Conservation (phyloP, 2,797 vertebrate genomes). For the Echeneis naucrates region DNA sequence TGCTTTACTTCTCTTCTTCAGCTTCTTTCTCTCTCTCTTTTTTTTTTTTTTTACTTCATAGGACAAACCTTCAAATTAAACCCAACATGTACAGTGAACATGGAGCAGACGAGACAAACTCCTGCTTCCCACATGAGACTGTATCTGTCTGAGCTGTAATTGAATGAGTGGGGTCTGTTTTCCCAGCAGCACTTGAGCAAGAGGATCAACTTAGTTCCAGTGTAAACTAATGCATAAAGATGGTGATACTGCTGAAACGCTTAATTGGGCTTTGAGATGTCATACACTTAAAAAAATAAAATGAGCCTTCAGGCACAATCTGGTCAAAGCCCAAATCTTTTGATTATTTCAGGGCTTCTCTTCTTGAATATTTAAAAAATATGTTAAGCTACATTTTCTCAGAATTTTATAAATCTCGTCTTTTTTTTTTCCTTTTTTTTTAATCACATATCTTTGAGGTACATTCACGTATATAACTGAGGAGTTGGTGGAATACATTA, state of each 20-base stretch:
- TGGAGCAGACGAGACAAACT: conserved; percentile 42
- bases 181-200: conserved; percentile 68
- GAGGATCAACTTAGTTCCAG: conserved; percentile 55
- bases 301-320: conserved; percentile 34
- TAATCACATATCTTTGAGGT: not conserved
- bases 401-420: not conserved
- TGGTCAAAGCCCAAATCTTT: conserved; percentile 37
- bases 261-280: conserved; percentile 66
- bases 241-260: conserved; percentile 47
- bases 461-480: not conserved
- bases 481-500: not conserved
- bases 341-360: conserved; percentile 36
- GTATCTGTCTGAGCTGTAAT: conserved; percentile 50
- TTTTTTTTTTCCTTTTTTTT: no score
- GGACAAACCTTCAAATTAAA: conserved; percentile 28
- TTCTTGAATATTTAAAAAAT: conserved; percentile 16
- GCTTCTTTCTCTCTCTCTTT: conserved; percentile 32
- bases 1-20: no score
- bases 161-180: conserved; percentile 57
- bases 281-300: conserved; percentile 21
- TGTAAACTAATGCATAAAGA: conserved; percentile 69
- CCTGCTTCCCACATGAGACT: conserved; percentile 32
- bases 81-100: conserved; percentile 23
- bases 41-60: conserved; percentile 34
- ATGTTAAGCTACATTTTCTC: conserved; percentile 2